Percentiles rank a stretch among this genome's conserved stretches.
These are phyloP conservation scores for Propithecus coquereli DNA, from an alignment of 2,113 vertebrate species.

Conservation along the genomic window DNA sequence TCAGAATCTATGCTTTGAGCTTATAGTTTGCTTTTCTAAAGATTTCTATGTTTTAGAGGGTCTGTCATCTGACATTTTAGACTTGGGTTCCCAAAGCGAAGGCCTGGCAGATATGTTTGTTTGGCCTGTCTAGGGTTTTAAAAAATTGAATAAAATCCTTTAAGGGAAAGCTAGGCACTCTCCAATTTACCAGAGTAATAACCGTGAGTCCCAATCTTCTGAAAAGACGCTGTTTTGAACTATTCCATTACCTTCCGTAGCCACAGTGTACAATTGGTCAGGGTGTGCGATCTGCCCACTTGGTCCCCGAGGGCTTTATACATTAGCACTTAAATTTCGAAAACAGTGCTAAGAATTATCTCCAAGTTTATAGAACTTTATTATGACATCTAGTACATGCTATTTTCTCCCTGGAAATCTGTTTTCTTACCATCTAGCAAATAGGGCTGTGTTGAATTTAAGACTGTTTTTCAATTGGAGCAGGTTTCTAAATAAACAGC, in stretches of 20 bases:
- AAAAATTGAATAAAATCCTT: not conserved
- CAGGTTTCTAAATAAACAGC: slow-evolving; percentile 59
- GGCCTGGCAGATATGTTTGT: not conserved
- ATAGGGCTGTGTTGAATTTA: slow-evolving; percentile 46
- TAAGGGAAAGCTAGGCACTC: not conserved
- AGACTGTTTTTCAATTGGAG: slow-evolving; percentile 40
- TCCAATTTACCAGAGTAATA: not conserved
- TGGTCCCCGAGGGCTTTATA: not conserved
- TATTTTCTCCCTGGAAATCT: slow-evolving; percentile 41
- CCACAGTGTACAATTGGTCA: not conserved
- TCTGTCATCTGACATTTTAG: not conserved
- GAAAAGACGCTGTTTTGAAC: not conserved
- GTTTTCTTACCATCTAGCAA: slow-evolving; percentile 53
- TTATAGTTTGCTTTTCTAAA: not conserved
- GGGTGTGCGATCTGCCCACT: not conserved
- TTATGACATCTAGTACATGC: not conserved
- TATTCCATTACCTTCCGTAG: not conserved
- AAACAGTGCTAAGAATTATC: slow-evolving; percentile 13
- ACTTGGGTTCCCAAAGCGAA: not conserved
- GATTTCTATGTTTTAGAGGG: not conserved
- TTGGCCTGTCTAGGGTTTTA: not conserved
- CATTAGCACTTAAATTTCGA: not conserved
- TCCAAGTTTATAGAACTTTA: not conserved
- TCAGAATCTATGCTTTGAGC: not conserved
- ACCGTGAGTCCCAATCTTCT: not conserved